phyloP scores from a whole-genome alignment of 2,888 invertebrate genomes.

The Harmothoe impar region DNA sequence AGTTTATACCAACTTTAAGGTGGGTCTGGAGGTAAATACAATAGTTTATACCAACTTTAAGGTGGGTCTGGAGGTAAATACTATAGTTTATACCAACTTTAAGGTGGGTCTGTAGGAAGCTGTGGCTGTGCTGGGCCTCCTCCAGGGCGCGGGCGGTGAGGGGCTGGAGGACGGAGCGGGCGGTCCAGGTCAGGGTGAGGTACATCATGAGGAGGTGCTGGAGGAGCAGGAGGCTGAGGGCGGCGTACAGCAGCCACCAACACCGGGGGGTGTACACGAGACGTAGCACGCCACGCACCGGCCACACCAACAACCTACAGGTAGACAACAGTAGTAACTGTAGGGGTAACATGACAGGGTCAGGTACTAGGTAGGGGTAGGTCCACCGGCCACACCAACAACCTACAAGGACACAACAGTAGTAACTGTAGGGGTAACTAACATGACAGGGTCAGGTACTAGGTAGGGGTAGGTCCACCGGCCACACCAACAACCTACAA shows the following conservation, averaged over 20 bases:
- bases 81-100: no score
- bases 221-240: not conserved
- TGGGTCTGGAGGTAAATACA: no score
- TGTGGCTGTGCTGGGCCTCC: not conserved
- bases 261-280: not conserved
- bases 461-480: not conserved
- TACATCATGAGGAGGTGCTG: not conserved
- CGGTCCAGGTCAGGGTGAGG: slow-evolving; percentile 11
- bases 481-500: not conserved
- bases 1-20: no score
- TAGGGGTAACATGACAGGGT: no score
- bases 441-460: not conserved
- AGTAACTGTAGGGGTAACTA: no score
- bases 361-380: not conserved
- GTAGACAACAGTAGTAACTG: no score
- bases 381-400: not conserved
- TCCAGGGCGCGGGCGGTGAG: not conserved
- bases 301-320: not conserved
- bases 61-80: no score
- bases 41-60: no score
- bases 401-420: no score
- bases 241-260: not conserved
- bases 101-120: not conserved
- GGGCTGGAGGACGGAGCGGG: not conserved
- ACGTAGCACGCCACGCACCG: not conserved